These are phyloP conservation scores for Spongia lamella DNA, from an alignment of 37 sponge, comb jelly and placozoan genomes.

Conservation along the genomic window DNA sequence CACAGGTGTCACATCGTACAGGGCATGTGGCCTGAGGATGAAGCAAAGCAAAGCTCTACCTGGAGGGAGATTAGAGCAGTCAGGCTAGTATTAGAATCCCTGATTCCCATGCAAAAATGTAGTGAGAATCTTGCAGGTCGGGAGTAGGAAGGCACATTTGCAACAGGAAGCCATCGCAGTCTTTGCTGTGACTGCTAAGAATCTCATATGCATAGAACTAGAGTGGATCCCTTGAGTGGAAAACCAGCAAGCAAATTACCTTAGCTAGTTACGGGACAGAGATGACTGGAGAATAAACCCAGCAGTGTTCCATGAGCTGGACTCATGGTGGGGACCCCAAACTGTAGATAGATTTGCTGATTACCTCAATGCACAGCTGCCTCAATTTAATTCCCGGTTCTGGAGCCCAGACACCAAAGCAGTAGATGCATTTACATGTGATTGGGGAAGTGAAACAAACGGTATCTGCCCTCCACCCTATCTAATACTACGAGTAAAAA, in stretches of 20 bases:
- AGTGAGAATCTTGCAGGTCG: slow-evolving; percentile 20
- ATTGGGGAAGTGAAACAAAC: slow-evolving; percentile 26
- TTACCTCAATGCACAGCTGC: slow-evolving; percentile 3
- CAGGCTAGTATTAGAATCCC: slow-evolving; percentile 4
- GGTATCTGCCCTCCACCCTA: slow-evolving; percentile 28
- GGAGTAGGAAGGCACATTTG: slow-evolving; percentile 6
- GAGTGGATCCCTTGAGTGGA: slow-evolving; percentile 39
- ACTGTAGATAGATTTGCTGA: slow-evolving; percentile 26
- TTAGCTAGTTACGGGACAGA: slow-evolving; percentile 12
- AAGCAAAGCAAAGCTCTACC: slow-evolving; percentile 17
- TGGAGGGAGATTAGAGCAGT: slow-evolving; percentile 33
- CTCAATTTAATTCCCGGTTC: too few relatives aligned
- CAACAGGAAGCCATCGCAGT: slow-evolving; percentile 13
- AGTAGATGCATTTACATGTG: slow-evolving; percentile 37
- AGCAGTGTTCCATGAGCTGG: not conserved
- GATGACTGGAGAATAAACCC: slow-evolving; percentile 41
- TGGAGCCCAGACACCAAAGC: too few relatives aligned
- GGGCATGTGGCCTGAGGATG: slow-evolving; percentile 3
- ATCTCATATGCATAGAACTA: slow-evolving; percentile 10
- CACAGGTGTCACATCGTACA: not conserved
- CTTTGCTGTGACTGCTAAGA: not conserved
- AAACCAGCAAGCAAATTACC: slow-evolving; percentile 30
- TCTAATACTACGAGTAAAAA: slow-evolving; percentile 3
- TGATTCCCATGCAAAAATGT: slow-evolving; percentile 7
- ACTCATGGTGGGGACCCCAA: slow-evolving; percentile 32